Evolutionary conservation across 1,140 invertebrate species (phyloP), one percentile per base, ranked within the genome.

Genomic region (Conus betulinus): DNA sequence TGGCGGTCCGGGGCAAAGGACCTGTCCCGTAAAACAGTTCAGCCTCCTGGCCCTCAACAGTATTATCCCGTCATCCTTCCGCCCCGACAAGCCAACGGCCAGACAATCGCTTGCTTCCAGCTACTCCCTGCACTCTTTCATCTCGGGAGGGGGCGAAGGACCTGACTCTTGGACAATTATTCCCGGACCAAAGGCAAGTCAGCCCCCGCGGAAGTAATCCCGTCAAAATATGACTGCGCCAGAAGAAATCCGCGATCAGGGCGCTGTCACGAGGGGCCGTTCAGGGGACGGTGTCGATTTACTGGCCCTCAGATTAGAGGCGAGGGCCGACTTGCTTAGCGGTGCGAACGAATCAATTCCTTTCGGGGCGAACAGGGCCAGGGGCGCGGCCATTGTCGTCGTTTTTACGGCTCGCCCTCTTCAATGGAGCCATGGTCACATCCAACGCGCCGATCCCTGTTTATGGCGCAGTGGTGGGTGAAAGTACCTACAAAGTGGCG

Each of bases 281-380:
- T 39, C 7, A 55, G 53, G 15, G 7, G 25, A 25, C n/a, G 52
- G 53, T 20, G 52, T 84, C 82, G 57, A 67, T 84, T 84, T 84
- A 84, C 57, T 4, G 82, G 55, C 23, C 23, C n/a, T 52, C 53
- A 63, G 82, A 84, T 84, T 67, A 67, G 23, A 67, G 82, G 53
- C 23, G 53, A 17, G 53, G 82, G 27, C 5, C n/a, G 23, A 53
- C 51, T n/a, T 83, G 81, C 51, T 51, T 57, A 55, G 51, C 23
- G 55, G 82, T 67, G 82, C 82, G 82, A 67, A 60, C 82, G 13
- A 84, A 84, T 84, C 57, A 84, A 84, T 84, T 53, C 51, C 57
- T 55, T 63, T 25, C 53, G 23, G 82, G 55, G 4, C 7, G n/a
- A 39, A 13, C 13, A 8, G 10, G 57, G 57, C 15, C 4, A 23